Evolutionary conservation across 2,888 invertebrate species (phyloP), one percentile per base, ranked within the genome.

Genomic region (Cyrtodaria siliqua): DNA sequence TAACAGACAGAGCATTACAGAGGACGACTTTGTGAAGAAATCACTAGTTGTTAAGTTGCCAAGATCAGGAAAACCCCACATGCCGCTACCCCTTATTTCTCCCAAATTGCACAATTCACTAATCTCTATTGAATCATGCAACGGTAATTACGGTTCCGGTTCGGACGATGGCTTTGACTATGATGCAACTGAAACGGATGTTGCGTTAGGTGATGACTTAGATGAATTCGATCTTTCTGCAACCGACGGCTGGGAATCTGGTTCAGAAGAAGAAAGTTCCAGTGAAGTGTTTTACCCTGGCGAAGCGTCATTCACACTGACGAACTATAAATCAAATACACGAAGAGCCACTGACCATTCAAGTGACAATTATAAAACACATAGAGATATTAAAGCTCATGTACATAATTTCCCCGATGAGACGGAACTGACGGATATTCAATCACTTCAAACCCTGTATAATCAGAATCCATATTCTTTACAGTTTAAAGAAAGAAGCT

Each of bases 401-500:
- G 18, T 26, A 8, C 62, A 59, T 18, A 60, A 29, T 53, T 38
- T 78, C 52, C 72, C 78, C 14, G 18, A 53, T 18, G 67, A 68
- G 14, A 57, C 63, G 1, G 68, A 66, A n/a, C 49, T 66, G 2
- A 42, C 71, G 2, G 49, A 63, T 47, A 42, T 75, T 20, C 56
- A 60, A 6, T 44, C 42, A 14, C 29, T 50, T 26, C 52, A 64
- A 38, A 50, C 49, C 6, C 27, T 40, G 2, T 52, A 62, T n/a
- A 44, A 52, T 33, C 75, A 75, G 12, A 80, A 76, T 38, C 75
- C 79, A 14, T 76, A 60, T 47, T 68, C 71, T 0, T 29, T 69
- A 24, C 59, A 61, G 14, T 76, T 57, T 33, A 80, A 70, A 27
- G 79, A 80, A 57, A 52, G 75, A 24, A 80, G 75, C 44, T 80